These are phyloP conservation scores for Amphipyra tragopoginis DNA, from an alignment of 2,888 invertebrate species.

Conservation along the genomic window DNA sequence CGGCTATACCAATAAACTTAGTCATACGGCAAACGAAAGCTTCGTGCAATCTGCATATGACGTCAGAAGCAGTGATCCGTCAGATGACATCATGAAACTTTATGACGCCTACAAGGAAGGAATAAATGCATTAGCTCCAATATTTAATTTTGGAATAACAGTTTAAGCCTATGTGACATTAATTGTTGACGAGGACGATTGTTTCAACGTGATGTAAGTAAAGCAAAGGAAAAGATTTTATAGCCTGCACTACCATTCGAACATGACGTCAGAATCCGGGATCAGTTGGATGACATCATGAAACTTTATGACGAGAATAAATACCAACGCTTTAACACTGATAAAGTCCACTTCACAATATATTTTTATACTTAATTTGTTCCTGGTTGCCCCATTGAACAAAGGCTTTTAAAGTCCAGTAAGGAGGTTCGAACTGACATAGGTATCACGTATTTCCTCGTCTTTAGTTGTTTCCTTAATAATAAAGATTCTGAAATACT, in stretches of 20 bases:
- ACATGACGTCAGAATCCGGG: neutral
- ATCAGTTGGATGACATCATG: slow-evolving; percentile 30
- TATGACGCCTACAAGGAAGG: slow-evolving; percentile 34
- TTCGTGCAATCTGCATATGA: slow-evolving; percentile 7
- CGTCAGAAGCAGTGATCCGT: slow-evolving; percentile 31
- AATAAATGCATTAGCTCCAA: slow-evolving; percentile 14
- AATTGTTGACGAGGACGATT: neutral
- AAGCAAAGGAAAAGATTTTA: slow-evolving; percentile 34
- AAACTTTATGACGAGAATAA: slow-evolving; percentile 23
- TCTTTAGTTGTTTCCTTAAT: slow-evolving; percentile 4
- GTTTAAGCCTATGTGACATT: too few relatives aligned
- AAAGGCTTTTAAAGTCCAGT: slow-evolving; percentile 5
- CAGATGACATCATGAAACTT: slow-evolving; percentile 33
- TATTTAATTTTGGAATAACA: too few relatives aligned
- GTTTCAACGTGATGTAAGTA: slow-evolving; percentile 20
- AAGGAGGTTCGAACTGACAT: too few relatives aligned
- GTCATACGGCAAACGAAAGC: slow-evolving; percentile 35
- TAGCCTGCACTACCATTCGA: neutral
- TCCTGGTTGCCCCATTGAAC: slow-evolving; percentile 19
- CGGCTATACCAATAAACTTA: slow-evolving; percentile 26
- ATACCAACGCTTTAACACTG: slow-evolving; percentile 27
- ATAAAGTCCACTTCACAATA: slow-evolving; percentile 21
- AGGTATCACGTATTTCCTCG: too few relatives aligned
- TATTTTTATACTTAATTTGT: slow-evolving; percentile 20
- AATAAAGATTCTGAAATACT: neutral